Percentiles rank a stretch among this genome's conserved stretches.
phyloP scores from a whole-genome alignment of 1,140 invertebrate genomes.

The Drosophila lowei region DNA sequence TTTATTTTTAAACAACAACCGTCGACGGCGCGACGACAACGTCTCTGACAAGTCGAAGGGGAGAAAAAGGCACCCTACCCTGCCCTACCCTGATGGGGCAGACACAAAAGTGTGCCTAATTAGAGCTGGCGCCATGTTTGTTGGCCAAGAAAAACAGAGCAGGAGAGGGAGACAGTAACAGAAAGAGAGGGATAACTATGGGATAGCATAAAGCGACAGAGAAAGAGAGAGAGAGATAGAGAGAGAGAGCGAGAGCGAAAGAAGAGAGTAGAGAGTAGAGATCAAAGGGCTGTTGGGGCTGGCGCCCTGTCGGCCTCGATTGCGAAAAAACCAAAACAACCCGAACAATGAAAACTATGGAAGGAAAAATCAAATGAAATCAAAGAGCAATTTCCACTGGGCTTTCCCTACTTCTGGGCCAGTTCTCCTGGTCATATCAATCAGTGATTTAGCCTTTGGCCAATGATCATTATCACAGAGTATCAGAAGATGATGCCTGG shows the following conservation, averaged over 20 bases:
- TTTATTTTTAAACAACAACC: slow-evolving; percentile 76
- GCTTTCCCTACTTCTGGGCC: neutral
- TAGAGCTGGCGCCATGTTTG: slow-evolving; percentile 73
- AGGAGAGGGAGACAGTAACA: slow-evolving; percentile 6
- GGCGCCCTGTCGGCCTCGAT: slow-evolving; percentile 60
- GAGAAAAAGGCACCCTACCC: slow-evolving; percentile 35
- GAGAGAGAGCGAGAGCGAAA: slow-evolving; percentile 1
- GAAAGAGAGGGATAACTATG: slow-evolving; percentile 17
- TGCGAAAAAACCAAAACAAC: slow-evolving; percentile 60
- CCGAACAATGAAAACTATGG: slow-evolving; percentile 19
- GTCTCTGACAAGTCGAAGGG: slow-evolving; percentile 49
- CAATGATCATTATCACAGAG: slow-evolving; percentile 54
- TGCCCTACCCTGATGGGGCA: slow-evolving; percentile 23
- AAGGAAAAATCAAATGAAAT: slow-evolving; percentile 28
- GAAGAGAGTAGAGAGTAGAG: slow-evolving; percentile 34
- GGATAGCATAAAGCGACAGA: neutral
- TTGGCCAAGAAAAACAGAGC: slow-evolving; percentile 46
- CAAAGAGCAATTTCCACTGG: slow-evolving; percentile 28
- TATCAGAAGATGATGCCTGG: neutral
- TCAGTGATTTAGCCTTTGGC: slow-evolving; percentile 44
- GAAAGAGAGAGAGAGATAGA: neutral
- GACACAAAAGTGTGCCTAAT: slow-evolving; percentile 73
- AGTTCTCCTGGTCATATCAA: slow-evolving; percentile 54
- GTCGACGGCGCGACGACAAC: slow-evolving; percentile 58
- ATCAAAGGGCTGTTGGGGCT: slow-evolving; percentile 64